Conservation (phyloP, 2,113 vertebrate genomes). For the Cyanoderma ruficeps region DNA sequence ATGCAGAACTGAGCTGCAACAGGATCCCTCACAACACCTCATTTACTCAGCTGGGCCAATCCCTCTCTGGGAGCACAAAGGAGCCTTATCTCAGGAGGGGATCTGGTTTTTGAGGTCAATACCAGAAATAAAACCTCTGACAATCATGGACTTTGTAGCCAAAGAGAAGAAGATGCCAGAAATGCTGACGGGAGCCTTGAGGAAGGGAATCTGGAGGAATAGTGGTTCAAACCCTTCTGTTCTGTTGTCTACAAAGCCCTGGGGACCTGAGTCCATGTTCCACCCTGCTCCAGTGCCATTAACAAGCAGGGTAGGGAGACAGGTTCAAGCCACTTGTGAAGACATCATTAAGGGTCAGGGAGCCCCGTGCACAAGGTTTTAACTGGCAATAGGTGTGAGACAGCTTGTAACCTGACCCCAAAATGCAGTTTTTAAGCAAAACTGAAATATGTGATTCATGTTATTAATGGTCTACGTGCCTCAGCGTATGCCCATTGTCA, state of each 20-base stretch:
- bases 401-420: neutral
- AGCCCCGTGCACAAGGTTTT: neutral
- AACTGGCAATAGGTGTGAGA: neutral
- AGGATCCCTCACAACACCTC: neutral
- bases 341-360: neutral
- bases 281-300: neutral
- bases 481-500: neutral
- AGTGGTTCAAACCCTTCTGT: neutral
- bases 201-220: neutral
- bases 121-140: neutral
- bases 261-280: neutral
- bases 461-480: neutral
- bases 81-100: neutral
- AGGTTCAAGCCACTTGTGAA: neutral
- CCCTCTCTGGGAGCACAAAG: neutral
- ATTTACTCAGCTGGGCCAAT: neutral
- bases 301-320: neutral
- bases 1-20: neutral
- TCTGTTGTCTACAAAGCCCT: neutral
- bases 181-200: neutral
- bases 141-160: neutral
- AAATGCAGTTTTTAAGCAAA: neutral
- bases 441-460: neutral
- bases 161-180: neutral
- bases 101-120: neutral